Percentiles rank a stretch among this genome's conserved stretches.
Evolutionary conservation across 2,888 invertebrate genomes (phyloP).

Genomic region (Amblyjoppa fuscipennis): DNA sequence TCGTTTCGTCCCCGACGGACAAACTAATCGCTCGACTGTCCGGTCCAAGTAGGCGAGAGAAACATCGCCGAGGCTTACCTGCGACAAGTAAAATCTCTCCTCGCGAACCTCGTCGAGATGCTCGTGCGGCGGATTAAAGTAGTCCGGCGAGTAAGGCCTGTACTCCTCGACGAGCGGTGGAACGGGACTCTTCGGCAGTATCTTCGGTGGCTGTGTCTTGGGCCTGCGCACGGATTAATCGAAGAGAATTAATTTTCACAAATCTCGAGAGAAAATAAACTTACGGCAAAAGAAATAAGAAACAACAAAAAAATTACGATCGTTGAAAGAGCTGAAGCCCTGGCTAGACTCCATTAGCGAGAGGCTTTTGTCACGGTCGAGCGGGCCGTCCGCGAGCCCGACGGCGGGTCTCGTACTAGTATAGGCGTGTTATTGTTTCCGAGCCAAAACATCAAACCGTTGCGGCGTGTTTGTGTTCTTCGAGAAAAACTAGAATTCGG

Average conservation of each 20-base stretch:
- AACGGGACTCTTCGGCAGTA: slow-evolving; percentile 83
- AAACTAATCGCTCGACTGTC: slow-evolving; percentile 42
- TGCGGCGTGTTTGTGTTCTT: neutral
- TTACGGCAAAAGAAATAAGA: slow-evolving; percentile 28
- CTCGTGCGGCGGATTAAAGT: slow-evolving; percentile 77
- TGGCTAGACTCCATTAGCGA: slow-evolving; percentile 17
- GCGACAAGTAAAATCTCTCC: slow-evolving; percentile 81
- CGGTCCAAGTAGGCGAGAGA: neutral
- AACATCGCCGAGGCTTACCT: slow-evolving; percentile 73
- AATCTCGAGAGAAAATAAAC: slow-evolving; percentile 10
- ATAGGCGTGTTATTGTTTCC: slow-evolving; percentile 2
- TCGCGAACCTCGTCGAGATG: slow-evolving; percentile 83
- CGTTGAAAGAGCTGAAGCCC: slow-evolving; percentile 68
- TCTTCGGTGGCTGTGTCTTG: slow-evolving; percentile 77
- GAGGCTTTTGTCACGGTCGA: slow-evolving; percentile 1
- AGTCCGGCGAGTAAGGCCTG: slow-evolving; percentile 75
- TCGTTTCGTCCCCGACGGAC: slow-evolving; percentile 56
- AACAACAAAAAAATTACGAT: slow-evolving; percentile 36
- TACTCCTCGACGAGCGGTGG: slow-evolving; percentile 78
- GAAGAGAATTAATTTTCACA: slow-evolving; percentile 21
- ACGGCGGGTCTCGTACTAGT: neutral
- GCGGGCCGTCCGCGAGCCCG: neutral
- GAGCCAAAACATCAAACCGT: slow-evolving; percentile 2
- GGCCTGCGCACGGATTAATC: slow-evolving; percentile 69
- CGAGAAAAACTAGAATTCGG: neutral